Base-by-base conservation (phyloP, 1,140 invertebrate genomes). In the Drosophila kurseongensis region DNA sequence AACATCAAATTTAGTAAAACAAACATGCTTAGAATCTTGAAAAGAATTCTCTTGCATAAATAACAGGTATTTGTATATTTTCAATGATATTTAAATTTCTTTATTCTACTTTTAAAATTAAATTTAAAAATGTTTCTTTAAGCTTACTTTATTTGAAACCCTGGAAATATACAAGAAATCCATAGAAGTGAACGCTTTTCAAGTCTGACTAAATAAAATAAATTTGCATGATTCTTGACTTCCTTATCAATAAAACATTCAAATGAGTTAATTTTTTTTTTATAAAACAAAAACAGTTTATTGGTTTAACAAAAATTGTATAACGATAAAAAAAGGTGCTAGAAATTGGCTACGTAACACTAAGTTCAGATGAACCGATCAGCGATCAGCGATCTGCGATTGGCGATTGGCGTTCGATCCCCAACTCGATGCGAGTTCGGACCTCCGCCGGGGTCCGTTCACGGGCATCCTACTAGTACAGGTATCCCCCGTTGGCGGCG, bases 281-380 rank as follows among this genome's bases (percentile, higher is more conserved):
- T 48, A 56, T 73, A 42, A 58, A 59, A 48, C 27, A 67, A 71
- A 36, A 57, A 32, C 38, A 50, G 42, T 63, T 73, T 60, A 73
- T 73, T 52, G 32, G 5, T 42, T 23, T 55, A 58, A 56, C 59
- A 75, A 54, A 55, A 63, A 44, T 29, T 18, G 27, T 66, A 54
- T 38, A 76, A 59, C 35, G 35, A 50, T 72, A 55, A 67, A 54
- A 77, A 79, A 77, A 67, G 52, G 62, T 76, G 42, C 82, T 85
- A 85, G 16, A 78, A 85, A 88, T 85, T 82, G 83, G 59, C 82
- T 85, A 85, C 50, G 73, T 78, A 78, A 81, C 44, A 52, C 38
- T 67, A 75, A 54, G 61, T 67, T 61, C 38, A 13, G 44, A 67
- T 63, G 52, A 51, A 76, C 51, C 55, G 59, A 73, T 59, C 36